phyloP scores from a whole-genome alignment of 2,888 invertebrate species.

The Drosophila meridionalis region DNA sequence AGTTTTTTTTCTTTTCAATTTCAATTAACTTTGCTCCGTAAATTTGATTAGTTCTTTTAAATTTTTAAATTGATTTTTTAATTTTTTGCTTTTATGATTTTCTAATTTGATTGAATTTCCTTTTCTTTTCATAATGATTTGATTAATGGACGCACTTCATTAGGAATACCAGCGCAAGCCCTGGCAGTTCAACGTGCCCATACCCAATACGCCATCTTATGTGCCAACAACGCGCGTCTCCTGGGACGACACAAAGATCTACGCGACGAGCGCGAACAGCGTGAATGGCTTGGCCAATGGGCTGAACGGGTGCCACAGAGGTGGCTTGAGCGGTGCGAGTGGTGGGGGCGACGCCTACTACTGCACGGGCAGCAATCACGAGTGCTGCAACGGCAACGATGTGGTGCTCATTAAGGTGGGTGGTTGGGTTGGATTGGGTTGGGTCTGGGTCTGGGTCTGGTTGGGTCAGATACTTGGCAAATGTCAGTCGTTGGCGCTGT shows the following conservation, averaged over 20 bases:
- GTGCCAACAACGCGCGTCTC: slow-evolving; percentile 84
- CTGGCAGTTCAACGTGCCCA: slow-evolving; percentile 82
- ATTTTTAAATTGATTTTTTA: slow-evolving; percentile 2
- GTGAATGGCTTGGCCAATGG: slow-evolving; percentile 33
- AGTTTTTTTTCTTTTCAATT: not conserved
- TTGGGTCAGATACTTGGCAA: slow-evolving; percentile 19
- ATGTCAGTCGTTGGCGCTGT: slow-evolving; percentile 32
- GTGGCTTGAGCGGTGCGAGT: slow-evolving; percentile 28
- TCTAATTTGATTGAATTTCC: slow-evolving; percentile 31
- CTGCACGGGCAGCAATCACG: slow-evolving; percentile 84
- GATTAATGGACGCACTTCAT: slow-evolving; percentile 29
- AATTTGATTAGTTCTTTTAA: not conserved
- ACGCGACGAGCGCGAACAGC: slow-evolving; percentile 60
- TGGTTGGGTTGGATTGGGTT: slow-evolving; percentile 49
- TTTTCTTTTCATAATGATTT: slow-evolving; percentile 32
- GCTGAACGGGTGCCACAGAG: slow-evolving; percentile 36
- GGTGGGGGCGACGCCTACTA: slow-evolving; percentile 80
- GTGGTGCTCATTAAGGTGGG: slow-evolving; percentile 85
- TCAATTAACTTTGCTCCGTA: not conserved
- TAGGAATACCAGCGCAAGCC: slow-evolving; percentile 81
- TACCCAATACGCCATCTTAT: slow-evolving; percentile 83
- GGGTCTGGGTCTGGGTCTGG: not conserved
- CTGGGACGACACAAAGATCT: slow-evolving; percentile 85
- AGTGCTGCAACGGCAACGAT: slow-evolving; percentile 85
- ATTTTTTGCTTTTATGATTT: slow-evolving; percentile 26